Percentiles rank a stretch among this genome's conserved stretches.
These are phyloP conservation scores for Vanessa tameamea DNA, from an alignment of 1,140 invertebrate genomes.

Conservation along the genomic window DNA sequence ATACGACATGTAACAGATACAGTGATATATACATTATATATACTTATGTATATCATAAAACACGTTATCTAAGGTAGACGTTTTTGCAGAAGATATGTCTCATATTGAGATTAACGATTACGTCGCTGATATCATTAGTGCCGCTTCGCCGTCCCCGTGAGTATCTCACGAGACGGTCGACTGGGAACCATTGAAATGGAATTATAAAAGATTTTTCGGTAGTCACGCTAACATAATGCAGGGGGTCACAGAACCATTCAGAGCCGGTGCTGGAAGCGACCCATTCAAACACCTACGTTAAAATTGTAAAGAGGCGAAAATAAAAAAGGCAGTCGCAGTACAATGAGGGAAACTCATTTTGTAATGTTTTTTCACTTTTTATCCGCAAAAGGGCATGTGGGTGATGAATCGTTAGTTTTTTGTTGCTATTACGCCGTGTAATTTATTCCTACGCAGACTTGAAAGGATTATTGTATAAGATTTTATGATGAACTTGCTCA, in stretches of 20 bases:
- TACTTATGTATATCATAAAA: no score
- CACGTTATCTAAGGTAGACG: no score
- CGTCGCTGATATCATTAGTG: not conserved
- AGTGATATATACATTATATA: no score
- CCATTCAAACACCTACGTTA: slow-evolving; percentile 51
- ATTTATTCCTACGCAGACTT: slow-evolving; percentile 1
- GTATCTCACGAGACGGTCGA: slow-evolving; percentile 20
- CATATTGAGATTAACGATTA: no score
- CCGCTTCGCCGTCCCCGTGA: not conserved
- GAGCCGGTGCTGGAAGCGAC: slow-evolving; percentile 8
- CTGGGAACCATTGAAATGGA: slow-evolving; percentile 19
- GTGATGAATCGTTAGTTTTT: slow-evolving; percentile 45
- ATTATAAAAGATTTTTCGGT: slow-evolving; percentile 30
- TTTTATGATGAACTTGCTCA: slow-evolving; percentile 3
- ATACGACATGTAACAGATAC: no score
- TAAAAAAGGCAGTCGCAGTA: slow-evolving; percentile 46
- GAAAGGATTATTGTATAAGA: slow-evolving; percentile 24
- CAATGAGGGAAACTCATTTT: slow-evolving; percentile 53
- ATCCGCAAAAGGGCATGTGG: slow-evolving; percentile 39
- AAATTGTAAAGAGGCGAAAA: slow-evolving; percentile 45
- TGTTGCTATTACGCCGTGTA: slow-evolving; percentile 5
- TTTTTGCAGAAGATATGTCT: no score
- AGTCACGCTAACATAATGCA: slow-evolving; percentile 22
- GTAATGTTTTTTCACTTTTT: slow-evolving; percentile 45
- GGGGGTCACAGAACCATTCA: slow-evolving; percentile 18